Evolutionary conservation across 2,797 vertebrate species (phyloP).

Genomic region (Percopsis omiscomaycus): DNA sequence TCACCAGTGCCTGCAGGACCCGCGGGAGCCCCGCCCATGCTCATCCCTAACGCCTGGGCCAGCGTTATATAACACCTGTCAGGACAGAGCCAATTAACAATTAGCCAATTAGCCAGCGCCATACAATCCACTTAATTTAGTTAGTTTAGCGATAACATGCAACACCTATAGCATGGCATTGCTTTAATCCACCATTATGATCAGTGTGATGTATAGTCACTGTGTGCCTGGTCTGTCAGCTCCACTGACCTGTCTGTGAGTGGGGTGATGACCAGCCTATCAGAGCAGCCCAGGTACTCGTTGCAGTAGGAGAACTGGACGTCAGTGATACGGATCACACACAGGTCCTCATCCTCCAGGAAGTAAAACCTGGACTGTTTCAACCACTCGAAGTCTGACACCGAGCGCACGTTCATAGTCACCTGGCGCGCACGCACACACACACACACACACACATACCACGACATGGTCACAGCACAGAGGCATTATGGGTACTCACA

Average conservation of each 20-base stretch:
- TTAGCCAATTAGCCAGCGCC: not conserved
- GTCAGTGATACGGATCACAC: slow-evolving; percentile 84
- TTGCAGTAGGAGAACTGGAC: slow-evolving; percentile 87
- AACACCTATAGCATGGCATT: not conserved
- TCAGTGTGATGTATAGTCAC: not conserved
- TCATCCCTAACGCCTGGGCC: slow-evolving; percentile 84
- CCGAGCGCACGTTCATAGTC: slow-evolving; percentile 77
- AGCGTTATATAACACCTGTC: slow-evolving; percentile 84
- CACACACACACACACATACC: too few relatives aligned
- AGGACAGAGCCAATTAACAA: slow-evolving; percentile 4
- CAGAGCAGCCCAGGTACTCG: slow-evolving; percentile 86
- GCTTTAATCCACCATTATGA: too few relatives aligned
- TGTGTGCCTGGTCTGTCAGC: not conserved
- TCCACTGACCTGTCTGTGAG: slow-evolving; percentile 80
- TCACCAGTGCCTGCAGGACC: slow-evolving; percentile 80
- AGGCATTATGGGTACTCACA: not conserved
- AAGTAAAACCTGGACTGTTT: slow-evolving; percentile 87
- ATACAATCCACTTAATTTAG: too few relatives aligned
- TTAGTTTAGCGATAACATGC: not conserved
- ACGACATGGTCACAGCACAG: not conserved
- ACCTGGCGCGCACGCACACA: slow-evolving; percentile 62
- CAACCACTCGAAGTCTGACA: slow-evolving; percentile 85
- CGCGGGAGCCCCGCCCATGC: slow-evolving; percentile 84
- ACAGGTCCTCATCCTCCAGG: slow-evolving; percentile 80
- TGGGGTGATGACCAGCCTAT: slow-evolving; percentile 86